Evolutionary conservation across 2,113 vertebrate species (phyloP).

Genomic region (Apaloderma vittatum): DNA sequence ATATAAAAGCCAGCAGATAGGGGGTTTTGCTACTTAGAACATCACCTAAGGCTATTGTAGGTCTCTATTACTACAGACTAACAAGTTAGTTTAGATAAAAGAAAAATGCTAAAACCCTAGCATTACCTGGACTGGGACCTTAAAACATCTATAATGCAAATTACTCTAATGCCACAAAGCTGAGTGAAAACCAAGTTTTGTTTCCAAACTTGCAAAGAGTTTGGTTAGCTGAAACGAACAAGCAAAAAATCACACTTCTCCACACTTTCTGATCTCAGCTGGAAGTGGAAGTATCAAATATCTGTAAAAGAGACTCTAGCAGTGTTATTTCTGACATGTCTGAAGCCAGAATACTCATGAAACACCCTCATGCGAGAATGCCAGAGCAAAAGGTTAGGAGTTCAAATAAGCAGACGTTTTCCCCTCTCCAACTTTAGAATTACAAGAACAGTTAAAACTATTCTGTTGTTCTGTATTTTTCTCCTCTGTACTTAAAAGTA

Average conservation of each 20-base stretch:
- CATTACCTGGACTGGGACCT: background rate
- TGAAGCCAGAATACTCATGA: conserved; percentile 16
- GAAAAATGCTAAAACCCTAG: background rate
- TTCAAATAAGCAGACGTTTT: conserved; percentile 24
- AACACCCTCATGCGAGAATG: conserved; percentile 34
- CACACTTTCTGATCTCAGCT: conserved; percentile 20
- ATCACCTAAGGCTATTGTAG: background rate
- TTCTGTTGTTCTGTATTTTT: background rate
- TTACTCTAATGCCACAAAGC: background rate
- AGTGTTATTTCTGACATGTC: conserved; percentile 20
- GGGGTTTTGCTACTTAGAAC: background rate
- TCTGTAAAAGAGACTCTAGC: conserved; percentile 5
- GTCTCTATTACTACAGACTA: background rate
- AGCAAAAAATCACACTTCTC: conserved; percentile 40
- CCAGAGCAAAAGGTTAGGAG: conserved; percentile 43
- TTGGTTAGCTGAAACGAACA: conserved; percentile 14
- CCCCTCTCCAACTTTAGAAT: background rate
- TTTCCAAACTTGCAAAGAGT: conserved; percentile 9
- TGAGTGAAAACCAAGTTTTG: background rate
- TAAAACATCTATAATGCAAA: background rate
- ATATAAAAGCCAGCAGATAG: background rate
- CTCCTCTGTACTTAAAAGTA: background rate
- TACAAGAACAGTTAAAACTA: conserved; percentile 2
- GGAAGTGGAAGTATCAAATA: conserved; percentile 65
- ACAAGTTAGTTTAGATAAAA: background rate